Evolutionary conservation across 2,797 vertebrate species (phyloP), one percentile per base, ranked within the genome.

Genomic region (Amphiprion clarkii): DNA sequence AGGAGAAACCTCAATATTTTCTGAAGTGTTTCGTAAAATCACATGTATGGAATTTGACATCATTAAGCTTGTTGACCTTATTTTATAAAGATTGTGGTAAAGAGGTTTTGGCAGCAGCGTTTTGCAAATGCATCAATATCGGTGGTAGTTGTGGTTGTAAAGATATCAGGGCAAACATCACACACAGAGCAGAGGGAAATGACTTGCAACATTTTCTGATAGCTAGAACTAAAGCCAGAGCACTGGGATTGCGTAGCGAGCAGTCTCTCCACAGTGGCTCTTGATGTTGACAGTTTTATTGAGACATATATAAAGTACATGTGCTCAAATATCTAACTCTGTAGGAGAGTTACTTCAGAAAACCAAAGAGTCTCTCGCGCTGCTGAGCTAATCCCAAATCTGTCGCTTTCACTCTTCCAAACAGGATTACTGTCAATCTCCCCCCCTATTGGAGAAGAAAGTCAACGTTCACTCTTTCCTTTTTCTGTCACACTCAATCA

Each of bases 351-450:
- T 67, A 71, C 81, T 88, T 70, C 33, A 66, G 64, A 74, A 36
- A 86, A 75, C 62, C 62, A 74, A 72, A 65, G 52, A 53, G 39
- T 81, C 64, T 74, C 64, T 23, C 39, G 58, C 7, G 3, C 63
- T 42, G 64, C 76, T 48, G 81, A 87, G 71, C 78, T 85, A 88
- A 92, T 89, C 87, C 90, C 58, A 85, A 87, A 93, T 89, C 76
- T 86, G 81, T 84, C 58, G 58, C 79, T 59, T 82, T 86, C 79
- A 84, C 71, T 87, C 85, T 74, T 84, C 79, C 69, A 88, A 85
- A 86, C 73, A 79, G 84, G 87, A 90, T 91, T 87, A 86, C 80
- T 73, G 84, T 91, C 88, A 87, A 75, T 81, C 83, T 77, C 71
- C 65, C 55, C 70, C 52, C 36, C 44, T 58, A 70, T 49, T 70